phyloP scores from a whole-genome alignment of 2,113 vertebrate species.

The Gadus macrocephalus region DNA sequence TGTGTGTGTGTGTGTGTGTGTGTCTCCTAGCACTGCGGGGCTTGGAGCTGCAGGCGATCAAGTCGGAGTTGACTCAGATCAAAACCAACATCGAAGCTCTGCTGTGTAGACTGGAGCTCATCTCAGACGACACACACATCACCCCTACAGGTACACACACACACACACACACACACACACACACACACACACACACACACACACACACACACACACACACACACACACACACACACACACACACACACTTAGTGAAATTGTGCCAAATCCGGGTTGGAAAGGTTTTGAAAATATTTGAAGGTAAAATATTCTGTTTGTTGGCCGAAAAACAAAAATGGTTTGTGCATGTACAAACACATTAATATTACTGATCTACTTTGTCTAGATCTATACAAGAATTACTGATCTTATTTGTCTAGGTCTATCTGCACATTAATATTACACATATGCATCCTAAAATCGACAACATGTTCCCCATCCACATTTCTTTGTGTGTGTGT shows the following conservation, averaged over 20 bases:
- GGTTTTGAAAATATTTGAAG: no score
- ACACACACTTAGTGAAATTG: background rate
- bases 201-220: slow-evolving; percentile 1
- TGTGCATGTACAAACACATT: no score
- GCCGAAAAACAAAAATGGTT: no score
- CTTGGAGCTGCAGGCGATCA: slow-evolving; percentile 87
- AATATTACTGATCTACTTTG: no score
- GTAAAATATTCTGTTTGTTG: no score
- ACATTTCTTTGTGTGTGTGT: slow-evolving; percentile 5
- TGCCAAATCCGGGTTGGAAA: no score
- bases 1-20: background rate
- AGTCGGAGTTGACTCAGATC: slow-evolving; percentile 90
- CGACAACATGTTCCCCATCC: background rate
- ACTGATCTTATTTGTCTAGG: no score
- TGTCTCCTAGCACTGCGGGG: slow-evolving; percentile 73
- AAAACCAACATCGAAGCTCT: slow-evolving; percentile 92
- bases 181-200: background rate
- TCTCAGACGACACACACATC: slow-evolving; percentile 81
- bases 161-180: slow-evolving; percentile 11
- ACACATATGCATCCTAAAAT: no score
- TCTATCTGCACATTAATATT: no score
- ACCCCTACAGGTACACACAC: slow-evolving; percentile 56
- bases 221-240: background rate
- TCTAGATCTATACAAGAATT: no score
- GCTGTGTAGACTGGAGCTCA: slow-evolving; percentile 87